Evolutionary conservation across 2,797 vertebrate genomes (phyloP).

Genomic region (Peromyscus aztecus): DNA sequence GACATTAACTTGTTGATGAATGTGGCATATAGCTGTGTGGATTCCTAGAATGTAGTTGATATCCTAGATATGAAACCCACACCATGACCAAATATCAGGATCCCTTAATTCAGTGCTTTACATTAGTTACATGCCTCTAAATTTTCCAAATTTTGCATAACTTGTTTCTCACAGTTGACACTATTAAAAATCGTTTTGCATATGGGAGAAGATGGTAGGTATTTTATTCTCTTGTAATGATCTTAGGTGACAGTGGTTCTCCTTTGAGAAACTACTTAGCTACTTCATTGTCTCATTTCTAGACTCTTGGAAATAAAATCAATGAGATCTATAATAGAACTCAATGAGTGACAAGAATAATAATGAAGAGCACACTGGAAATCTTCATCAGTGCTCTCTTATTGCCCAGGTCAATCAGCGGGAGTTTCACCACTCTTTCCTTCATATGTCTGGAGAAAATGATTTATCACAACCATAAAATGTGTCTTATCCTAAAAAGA

Average conservation of each 20-base stretch:
- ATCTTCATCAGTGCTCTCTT: slow-evolving; percentile 70
- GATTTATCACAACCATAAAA: slow-evolving; percentile 71
- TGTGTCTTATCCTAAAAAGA: slow-evolving; percentile 13
- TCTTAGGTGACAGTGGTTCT: slow-evolving; percentile 75
- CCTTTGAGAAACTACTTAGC: slow-evolving; percentile 84
- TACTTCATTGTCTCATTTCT: slow-evolving; percentile 81
- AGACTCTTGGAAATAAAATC: slow-evolving; percentile 81
- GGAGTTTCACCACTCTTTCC: slow-evolving; percentile 47
- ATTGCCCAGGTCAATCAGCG: slow-evolving; percentile 65
- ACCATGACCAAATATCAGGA: background rate
- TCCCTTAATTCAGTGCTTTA: background rate
- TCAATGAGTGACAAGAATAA: slow-evolving; percentile 82
- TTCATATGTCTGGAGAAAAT: slow-evolving; percentile 62
- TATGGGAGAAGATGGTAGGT: slow-evolving; percentile 9
- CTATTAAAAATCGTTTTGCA: slow-evolving; percentile 60
- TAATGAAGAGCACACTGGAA: slow-evolving; percentile 79
- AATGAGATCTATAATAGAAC: slow-evolving; percentile 86
- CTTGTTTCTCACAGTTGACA: slow-evolving; percentile 7
- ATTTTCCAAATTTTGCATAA: slow-evolving; percentile 57
- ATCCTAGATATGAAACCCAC: slow-evolving; percentile 38
- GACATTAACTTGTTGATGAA: slow-evolving; percentile 21
- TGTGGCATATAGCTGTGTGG: background rate
- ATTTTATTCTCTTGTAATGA: slow-evolving; percentile 69
- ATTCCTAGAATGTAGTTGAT: slow-evolving; percentile 8
- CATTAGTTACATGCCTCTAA: slow-evolving; percentile 14